Percentiles rank a stretch among this genome's conserved stretches.
Conservation (phyloP, 1,140 invertebrate species). For the Pseudomyrmex dendroicus region DNA sequence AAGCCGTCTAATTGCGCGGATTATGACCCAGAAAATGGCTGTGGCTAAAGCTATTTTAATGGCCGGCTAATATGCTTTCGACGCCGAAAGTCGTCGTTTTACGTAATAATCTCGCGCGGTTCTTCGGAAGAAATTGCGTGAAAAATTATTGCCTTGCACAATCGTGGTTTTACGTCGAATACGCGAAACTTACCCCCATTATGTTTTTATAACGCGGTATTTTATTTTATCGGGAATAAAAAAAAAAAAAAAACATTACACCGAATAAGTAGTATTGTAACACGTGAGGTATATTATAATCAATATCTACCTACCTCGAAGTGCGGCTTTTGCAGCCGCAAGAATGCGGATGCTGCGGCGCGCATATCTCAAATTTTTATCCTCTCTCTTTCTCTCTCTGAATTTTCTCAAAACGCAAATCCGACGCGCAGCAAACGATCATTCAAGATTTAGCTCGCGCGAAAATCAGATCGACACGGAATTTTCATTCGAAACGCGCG, state of each 20-base stretch:
- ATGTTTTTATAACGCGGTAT: too few species aligned
- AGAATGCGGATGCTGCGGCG: neutral
- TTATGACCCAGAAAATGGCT: slow-evolving; percentile 46
- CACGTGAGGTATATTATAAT: neutral
- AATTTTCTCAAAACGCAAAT: neutral
- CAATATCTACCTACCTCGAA: neutral
- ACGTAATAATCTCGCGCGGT: slow-evolving; percentile 37
- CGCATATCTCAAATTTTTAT: neutral
- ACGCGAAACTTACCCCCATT: too few species aligned
- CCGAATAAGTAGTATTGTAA: neutral
- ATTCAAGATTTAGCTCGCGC: neutral
- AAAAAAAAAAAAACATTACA: too few species aligned
- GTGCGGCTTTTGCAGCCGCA: neutral
- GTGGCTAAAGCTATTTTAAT: slow-evolving; percentile 49
- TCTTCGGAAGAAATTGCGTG: neutral
- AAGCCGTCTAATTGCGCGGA: slow-evolving; percentile 39
- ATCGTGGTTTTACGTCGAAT: neutral
- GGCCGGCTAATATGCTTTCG: neutral
- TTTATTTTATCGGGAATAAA: too few species aligned
- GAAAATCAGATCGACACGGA: slow-evolving; percentile 1
- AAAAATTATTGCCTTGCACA: neutral
- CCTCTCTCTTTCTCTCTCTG: neutral
- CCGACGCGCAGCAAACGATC: neutral
- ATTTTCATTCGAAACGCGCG: neutral
- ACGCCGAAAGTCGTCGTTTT: slow-evolving; percentile 28